Conservation (phyloP, 2,888 invertebrate species). For the Entomobrya proxima region DNA sequence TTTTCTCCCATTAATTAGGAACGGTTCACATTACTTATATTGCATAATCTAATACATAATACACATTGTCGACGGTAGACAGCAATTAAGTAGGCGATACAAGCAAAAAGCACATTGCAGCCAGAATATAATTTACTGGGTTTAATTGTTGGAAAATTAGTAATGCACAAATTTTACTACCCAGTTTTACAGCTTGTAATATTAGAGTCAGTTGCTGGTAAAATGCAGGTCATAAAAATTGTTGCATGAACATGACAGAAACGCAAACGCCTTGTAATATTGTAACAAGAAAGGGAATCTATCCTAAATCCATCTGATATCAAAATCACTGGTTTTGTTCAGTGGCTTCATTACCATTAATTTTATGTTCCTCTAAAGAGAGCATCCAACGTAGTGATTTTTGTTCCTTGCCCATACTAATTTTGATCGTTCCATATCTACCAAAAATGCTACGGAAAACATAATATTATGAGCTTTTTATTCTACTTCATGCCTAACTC, state of each 20-base stretch:
- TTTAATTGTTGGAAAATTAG: slow-evolving; percentile 12
- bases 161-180: too few species aligned
- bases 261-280: too few species aligned
- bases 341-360: background rate
- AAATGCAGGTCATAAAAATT: too few species aligned
- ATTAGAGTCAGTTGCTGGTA: too few species aligned
- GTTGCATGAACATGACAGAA: too few species aligned
- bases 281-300: too few species aligned
- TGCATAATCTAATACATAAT: background rate
- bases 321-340: background rate
- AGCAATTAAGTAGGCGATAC: too few species aligned
- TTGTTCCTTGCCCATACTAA: too few species aligned
- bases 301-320: too few species aligned
- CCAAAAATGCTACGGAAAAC: background rate
- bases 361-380: background rate
- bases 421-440: background rate
- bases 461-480: background rate
- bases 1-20: background rate
- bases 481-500: background rate
- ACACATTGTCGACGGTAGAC: too few species aligned
- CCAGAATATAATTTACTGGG: background rate
- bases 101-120: background rate
- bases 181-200: too few species aligned
- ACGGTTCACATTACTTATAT: background rate
- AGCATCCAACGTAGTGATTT: too few species aligned